phyloP scores from a whole-genome alignment of 23 tunicate genomes.

The Aplidium turbinatum region DNA sequence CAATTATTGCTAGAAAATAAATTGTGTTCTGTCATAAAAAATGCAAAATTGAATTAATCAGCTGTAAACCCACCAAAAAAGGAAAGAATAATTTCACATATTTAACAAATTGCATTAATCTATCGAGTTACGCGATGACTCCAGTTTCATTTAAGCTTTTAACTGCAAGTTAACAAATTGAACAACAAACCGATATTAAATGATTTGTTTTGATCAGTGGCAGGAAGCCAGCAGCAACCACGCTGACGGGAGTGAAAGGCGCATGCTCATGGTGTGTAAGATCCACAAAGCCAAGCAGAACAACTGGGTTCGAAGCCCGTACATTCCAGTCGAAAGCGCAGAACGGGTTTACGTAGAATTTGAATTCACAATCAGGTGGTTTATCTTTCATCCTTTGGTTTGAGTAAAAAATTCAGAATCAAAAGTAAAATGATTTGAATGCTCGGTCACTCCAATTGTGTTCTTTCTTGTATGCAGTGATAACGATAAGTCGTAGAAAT shows the following conservation, averaged over 20 bases:
- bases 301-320: constrained; percentile 95
- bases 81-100: no score
- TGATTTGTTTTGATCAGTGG: constrained; percentile 87
- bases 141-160: no score
- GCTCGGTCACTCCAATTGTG: no score
- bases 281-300: constrained; percentile 63
- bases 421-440: no score
- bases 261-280: constrained; percentile 84
- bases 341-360: constrained; percentile 84
- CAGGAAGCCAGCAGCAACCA: constrained; percentile 67
- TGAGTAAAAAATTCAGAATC: no score
- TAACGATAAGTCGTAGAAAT: no score
- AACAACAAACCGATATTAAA: no score
- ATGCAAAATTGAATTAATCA: neutral
- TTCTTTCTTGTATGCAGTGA: no score
- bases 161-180: no score
- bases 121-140: neutral
- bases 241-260: constrained; percentile 70
- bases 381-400: no score
- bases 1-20: neutral
- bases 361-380: constrained; percentile 97
- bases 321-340: constrained; percentile 81
- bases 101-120: neutral
- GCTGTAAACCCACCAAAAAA: neutral
- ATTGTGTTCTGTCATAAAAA: neutral